A percentile compares a stretch with the other conserved stretches of the same genome.
Conservation (phyloP, 2,113 vertebrate genomes). For the Scopus umbretta region DNA sequence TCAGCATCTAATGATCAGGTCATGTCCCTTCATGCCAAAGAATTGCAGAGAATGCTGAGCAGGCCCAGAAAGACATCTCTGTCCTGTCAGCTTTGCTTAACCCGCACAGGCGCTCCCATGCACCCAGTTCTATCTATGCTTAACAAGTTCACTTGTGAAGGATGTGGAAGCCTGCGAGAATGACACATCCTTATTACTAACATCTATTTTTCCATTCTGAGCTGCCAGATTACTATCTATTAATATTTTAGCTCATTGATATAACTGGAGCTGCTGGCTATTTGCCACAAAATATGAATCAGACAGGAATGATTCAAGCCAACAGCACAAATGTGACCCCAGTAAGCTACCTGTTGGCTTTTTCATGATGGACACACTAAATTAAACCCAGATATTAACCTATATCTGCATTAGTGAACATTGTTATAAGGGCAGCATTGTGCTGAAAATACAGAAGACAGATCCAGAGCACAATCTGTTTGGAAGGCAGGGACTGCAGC, state of each 20-base stretch:
- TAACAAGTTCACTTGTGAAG: not conserved
- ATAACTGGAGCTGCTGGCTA: conserved; percentile 25
- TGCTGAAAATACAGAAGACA: not conserved
- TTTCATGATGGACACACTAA: not conserved
- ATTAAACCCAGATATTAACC: not conserved
- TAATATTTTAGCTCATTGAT: conserved; percentile 46
- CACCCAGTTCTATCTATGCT: not conserved
- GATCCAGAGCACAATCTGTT: not conserved
- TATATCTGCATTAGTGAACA: not conserved
- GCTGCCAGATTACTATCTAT: conserved; percentile 44
- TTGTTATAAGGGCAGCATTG: not conserved
- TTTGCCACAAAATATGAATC: conserved; percentile 38
- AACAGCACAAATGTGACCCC: not conserved
- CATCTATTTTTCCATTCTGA: conserved; percentile 21
- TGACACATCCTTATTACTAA: conserved; percentile 21
- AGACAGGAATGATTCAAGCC: conserved; percentile 24
- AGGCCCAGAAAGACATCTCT: not conserved
- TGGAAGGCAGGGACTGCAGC: not conserved
- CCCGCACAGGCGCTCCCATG: not conserved
- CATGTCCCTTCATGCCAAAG: not conserved
- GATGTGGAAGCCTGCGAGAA: not conserved
- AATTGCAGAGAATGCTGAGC: not conserved
- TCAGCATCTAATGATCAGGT: not conserved
- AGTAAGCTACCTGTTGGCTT: conserved; percentile 8
- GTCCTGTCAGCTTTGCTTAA: not conserved